Base-by-base conservation (phyloP, 2,797 vertebrate species). In the Spizella passerina region DNA sequence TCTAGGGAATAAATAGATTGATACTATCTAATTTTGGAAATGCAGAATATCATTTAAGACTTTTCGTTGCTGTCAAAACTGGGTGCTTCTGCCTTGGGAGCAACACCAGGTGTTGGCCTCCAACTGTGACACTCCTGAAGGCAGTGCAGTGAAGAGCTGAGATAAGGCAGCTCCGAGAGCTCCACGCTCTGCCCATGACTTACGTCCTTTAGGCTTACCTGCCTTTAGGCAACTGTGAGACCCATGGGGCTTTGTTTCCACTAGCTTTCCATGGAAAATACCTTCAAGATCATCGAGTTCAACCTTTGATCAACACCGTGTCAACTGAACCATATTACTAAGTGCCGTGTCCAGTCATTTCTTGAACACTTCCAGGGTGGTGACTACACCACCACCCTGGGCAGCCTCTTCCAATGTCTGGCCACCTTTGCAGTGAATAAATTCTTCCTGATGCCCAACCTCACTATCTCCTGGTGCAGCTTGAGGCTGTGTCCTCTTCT, bases 121-220 rank as follows among this genome's bases (percentile, higher is more conserved):
- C 34, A 77, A 7, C 36, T 0, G 0, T 10, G 82, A 72, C 24
- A 61, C 20, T 79, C 50, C 14, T 0, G 0, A 70, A 78, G 41
- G 46, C 41, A 86, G 30, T 6, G 36, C 60, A 59, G 44, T 27
- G 44, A 63, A 53, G 32, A 46, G 24, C 32, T 72, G 36, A n/a
- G 5, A 29, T 7, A 70, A 78, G 41, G 50, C 57, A 73, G 34
- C 65, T 83, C 2, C 0, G 11, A 79, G 47, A 66, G 16, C 11
- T 70, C 63, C 57, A n/a, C 0, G 0, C 24, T 14, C 38, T 69
- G 70, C 17, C 47, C 0, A 0, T 1, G 1, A 16, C 22, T 75
- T 29, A 34, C 3, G 21, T 93, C 50, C 66, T 39, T 24, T 16
- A 77, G 52, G 32, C 18, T 43, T 21, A 7, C 11, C 27, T 61